A percentile compares a stretch with the other conserved stretches of the same genome.
These are phyloP conservation scores for Leptopilina drosophilae DNA, from an alignment of 2,888 invertebrate species.

Conservation along the genomic window DNA sequence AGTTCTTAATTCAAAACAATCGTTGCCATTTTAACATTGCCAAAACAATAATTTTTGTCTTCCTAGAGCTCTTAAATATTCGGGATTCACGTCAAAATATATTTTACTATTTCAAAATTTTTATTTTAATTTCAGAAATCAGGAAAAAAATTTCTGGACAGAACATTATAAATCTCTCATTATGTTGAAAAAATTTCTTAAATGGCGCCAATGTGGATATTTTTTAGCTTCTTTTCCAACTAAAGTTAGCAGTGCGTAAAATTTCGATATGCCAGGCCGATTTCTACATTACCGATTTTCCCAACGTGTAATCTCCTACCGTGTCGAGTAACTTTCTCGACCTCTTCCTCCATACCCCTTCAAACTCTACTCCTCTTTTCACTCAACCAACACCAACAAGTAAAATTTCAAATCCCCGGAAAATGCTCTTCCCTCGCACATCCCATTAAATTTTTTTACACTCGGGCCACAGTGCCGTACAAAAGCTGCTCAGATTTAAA, in stretches of 20 bases:
- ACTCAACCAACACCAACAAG: conserved; percentile 3
- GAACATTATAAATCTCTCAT: too few species aligned
- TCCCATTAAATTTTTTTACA: conserved; percentile 31
- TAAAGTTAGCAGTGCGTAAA: conserved; percentile 31
- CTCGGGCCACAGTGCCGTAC: conserved; percentile 3
- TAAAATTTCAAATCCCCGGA: conserved; percentile 30
- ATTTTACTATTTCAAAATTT: too few species aligned
- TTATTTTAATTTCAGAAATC: too few species aligned
- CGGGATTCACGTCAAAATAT: too few species aligned
- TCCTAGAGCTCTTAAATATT: too few species aligned
- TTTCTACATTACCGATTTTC: conserved; percentile 19
- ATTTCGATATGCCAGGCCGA: conserved; percentile 26
- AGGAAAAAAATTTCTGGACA: too few species aligned
- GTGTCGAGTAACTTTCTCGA: conserved; percentile 34
- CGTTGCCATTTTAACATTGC: too few species aligned
- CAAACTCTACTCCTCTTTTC: neutral
- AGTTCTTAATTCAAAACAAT: too few species aligned
- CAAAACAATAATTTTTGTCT: too few species aligned
- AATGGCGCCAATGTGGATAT: neutral
- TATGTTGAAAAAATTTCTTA: too few species aligned
- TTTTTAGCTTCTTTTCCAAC: neutral
- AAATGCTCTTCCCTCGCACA: conserved; percentile 34
- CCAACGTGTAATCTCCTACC: conserved; percentile 23
- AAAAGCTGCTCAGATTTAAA: conserved; percentile 14
- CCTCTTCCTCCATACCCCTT: neutral